Percentiles rank a stretch among this genome's conserved stretches.
phyloP scores from a whole-genome alignment of 2,888 invertebrate species.

The Chrysolina haemoptera region DNA sequence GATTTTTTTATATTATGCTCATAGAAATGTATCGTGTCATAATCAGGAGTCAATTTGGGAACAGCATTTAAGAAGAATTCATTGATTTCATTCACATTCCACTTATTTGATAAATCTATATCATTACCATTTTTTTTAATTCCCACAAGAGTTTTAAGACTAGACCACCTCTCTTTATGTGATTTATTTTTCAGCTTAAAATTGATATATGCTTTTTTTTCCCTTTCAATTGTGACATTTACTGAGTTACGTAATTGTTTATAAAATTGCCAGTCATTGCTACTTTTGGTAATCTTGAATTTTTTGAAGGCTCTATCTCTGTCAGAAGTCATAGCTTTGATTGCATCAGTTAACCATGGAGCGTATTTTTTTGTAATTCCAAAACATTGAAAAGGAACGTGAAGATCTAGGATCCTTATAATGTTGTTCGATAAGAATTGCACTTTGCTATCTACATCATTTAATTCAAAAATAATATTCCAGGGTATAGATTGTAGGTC shows the following conservation, averaged over 20 bases:
- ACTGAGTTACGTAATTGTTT: too few relatives aligned
- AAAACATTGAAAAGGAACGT: conserved; percentile 17
- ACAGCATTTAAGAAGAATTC: background rate
- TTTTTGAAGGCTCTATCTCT: background rate
- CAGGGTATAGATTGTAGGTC: too few relatives aligned
- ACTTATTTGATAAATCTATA: background rate
- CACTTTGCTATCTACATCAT: background rate
- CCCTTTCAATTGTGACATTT: too few relatives aligned
- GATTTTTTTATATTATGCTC: background rate
- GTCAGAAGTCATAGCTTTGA: background rate
- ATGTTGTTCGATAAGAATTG: background rate
- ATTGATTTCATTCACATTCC: background rate
- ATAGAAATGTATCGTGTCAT: background rate
- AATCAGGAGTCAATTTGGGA: background rate
- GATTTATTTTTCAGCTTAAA: background rate
- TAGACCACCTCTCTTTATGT: background rate
- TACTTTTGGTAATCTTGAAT: background rate
- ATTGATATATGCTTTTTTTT: conserved; percentile 13
- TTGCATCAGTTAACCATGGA: too few relatives aligned
- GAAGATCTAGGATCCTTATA: background rate
- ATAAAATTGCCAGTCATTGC: background rate
- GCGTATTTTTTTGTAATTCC: conserved; percentile 9
- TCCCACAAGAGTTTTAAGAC: background rate
- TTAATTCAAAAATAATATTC: background rate
- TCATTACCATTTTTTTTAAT: background rate